Evolutionary conservation across 92 coral and sea anemone species (phyloP), one percentile per base, ranked within the genome.

Genomic region (Ricordea florida): DNA sequence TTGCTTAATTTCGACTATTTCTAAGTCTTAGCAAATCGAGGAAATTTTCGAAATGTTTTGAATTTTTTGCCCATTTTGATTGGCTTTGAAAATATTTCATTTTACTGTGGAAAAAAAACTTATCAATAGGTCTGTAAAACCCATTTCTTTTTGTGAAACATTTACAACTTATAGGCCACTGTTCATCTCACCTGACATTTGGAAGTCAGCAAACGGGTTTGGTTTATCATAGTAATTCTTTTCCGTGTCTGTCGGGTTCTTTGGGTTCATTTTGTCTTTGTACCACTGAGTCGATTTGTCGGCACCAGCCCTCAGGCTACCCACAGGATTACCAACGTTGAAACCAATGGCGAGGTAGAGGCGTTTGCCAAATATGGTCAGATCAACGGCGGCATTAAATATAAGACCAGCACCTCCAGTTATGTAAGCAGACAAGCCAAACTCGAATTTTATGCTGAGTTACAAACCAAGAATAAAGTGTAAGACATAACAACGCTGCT

Each of bases 291-390:
- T 81, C 16, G 92, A 89, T 26, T 57, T 70, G 30, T 87, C 88
- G 18, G 87, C 85, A 0, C 97, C 90, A 5, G 66, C 47, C 57
- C 67, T 60, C 18, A 94, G 53, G 59, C 97, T 90, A 21, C 72
- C 87, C 31, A 87, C 59, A 14, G 97, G 96, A 40, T 85, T 80
- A 5, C 51, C 70, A 44, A 94, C 66, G 35, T 87, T 82, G 72
- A 94, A 80, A 15, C 66, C 81, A 3, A 92, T 37, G 3, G 85
- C 85, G 10, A 90, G 83, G 75, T 87, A 88, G 10, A 89, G 71
- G 10, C 98, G 94, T 41, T 92, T 85, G 30, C 98, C 98, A 78
- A 94, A 94, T 77, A 94, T 91, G 82, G 85, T 89, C 33, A 94
- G 65, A 72, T 94, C 98, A 4, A 94, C 89, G 3, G 97, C 98